These are phyloP conservation scores for Leptopterna dolabrata DNA, from an alignment of 2,888 invertebrate genomes.

Conservation along the genomic window DNA sequence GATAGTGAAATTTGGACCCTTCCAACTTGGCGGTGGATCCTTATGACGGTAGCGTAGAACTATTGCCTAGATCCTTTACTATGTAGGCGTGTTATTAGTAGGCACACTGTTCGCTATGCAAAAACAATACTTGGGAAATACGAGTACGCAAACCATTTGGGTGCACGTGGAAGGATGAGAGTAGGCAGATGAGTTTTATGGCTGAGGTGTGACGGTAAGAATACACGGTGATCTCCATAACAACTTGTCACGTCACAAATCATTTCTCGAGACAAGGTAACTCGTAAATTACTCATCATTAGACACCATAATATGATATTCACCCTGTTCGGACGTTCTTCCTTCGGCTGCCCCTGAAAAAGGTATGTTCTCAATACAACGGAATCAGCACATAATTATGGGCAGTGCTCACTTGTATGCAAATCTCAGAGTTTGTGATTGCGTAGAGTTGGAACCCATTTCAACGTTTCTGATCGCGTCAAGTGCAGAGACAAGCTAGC, in stretches of 20 bases:
- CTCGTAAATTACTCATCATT: not conserved
- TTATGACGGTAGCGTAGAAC: no score
- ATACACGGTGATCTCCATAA: not conserved
- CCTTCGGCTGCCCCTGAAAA: not conserved
- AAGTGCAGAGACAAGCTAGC: slow-evolving; percentile 29
- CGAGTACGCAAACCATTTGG: not conserved
- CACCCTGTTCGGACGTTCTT: not conserved
- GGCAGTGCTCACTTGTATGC: slow-evolving; percentile 19
- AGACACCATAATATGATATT: not conserved
- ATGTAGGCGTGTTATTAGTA: no score
- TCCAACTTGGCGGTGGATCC: no score
- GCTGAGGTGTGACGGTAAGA: not conserved
- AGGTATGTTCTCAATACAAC: not conserved
- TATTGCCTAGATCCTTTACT: no score
- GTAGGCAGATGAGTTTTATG: not conserved
- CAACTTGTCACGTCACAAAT: not conserved
- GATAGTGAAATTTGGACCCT: no score
- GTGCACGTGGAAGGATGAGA: not conserved
- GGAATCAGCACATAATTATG: slow-evolving; percentile 32
- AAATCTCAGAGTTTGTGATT: not conserved
- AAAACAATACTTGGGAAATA: not conserved
- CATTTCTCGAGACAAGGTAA: not conserved
- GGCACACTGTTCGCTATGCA: no score
- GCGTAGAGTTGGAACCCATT: not conserved
- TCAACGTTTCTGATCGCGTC: slow-evolving; percentile 32